Evolutionary conservation across 37 sponge, comb jelly and placozoan species (phyloP).

Genomic region (Crambe crambe): DNA sequence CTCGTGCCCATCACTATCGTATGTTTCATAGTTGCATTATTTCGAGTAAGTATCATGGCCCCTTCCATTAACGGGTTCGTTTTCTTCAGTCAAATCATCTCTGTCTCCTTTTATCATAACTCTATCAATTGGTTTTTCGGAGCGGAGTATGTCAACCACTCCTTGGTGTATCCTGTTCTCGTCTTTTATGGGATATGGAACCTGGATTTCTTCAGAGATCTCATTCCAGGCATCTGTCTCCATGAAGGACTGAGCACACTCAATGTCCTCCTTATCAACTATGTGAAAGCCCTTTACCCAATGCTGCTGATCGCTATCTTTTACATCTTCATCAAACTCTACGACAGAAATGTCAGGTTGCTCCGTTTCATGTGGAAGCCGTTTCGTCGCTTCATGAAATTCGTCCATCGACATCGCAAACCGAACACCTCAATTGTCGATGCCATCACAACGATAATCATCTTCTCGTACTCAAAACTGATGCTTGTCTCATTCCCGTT

Average conservation of each 20-base stretch:
- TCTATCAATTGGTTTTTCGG: conserved; percentile 6
- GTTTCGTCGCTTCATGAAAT: conserved; percentile 18
- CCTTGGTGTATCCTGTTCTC: neutral
- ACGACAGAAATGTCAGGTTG: conserved; percentile 8
- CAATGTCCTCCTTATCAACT: conserved; percentile 15
- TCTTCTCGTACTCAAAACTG: conserved; percentile 53
- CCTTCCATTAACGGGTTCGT: conserved; percentile 56
- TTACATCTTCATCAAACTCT: conserved; percentile 23
- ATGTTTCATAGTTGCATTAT: conserved; percentile 29
- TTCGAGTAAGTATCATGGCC: conserved; percentile 36
- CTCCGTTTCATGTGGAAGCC: conserved; percentile 27
- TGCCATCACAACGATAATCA: conserved; percentile 38
- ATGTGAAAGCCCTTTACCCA: conserved; percentile 48
- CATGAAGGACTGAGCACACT: neutral
- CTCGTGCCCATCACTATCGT: conserved; percentile 33
- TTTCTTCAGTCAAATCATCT: conserved; percentile 59
- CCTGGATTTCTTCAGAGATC: conserved; percentile 44
- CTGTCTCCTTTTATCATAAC: conserved; percentile 24
- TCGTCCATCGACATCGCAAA: conserved; percentile 2
- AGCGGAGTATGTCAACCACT: neutral
- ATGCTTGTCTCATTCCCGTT: conserved; percentile 31
- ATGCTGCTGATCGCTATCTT: conserved; percentile 32
- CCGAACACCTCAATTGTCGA: conserved; percentile 37
- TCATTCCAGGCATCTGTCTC: conserved; percentile 35
- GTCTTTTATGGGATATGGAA: conserved; percentile 52